Percentiles rank a stretch among this genome's conserved stretches.
These are phyloP conservation scores for Amblyraja radiata DNA, from an alignment of 2,797 vertebrate genomes.

Conservation along the genomic window DNA sequence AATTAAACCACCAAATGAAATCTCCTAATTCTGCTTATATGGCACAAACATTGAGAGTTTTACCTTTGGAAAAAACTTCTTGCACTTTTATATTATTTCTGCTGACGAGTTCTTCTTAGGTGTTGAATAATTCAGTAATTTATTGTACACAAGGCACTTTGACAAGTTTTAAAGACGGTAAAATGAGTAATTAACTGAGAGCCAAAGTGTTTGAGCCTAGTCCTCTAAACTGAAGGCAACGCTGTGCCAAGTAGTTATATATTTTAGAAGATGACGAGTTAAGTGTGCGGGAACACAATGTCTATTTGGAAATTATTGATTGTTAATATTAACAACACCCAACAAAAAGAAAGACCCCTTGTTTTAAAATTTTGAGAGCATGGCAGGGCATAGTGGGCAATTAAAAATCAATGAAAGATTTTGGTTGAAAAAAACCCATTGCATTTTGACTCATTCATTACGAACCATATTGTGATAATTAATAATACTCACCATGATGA, in stretches of 20 bases:
- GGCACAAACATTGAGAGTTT: not conserved
- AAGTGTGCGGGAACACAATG: not conserved
- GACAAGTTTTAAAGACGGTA: not conserved
- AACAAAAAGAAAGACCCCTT: not conserved
- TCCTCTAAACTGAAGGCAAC: not conserved
- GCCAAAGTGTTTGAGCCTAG: not conserved
- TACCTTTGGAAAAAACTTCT: not conserved
- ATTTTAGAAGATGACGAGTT: not conserved
- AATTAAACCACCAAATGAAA: not conserved
- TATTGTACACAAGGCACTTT: not conserved
- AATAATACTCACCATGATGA: not conserved
- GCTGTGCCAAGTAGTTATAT: not conserved
- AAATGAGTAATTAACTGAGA: not conserved
- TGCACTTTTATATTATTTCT: not conserved
- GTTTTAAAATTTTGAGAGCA: not conserved
- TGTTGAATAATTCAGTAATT: not conserved
- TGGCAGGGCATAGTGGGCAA: not conserved
- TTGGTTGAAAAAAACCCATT: not conserved
- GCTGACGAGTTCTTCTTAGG: not conserved
- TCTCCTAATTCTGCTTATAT: not conserved
- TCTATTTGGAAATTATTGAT: not conserved
- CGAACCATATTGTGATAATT: no score
- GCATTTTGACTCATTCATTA: not conserved
- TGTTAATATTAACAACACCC: not conserved
- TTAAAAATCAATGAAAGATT: not conserved